Evolutionary conservation across 2,797 vertebrate species (phyloP).

Genomic region (Ataeniobius toweri): DNA sequence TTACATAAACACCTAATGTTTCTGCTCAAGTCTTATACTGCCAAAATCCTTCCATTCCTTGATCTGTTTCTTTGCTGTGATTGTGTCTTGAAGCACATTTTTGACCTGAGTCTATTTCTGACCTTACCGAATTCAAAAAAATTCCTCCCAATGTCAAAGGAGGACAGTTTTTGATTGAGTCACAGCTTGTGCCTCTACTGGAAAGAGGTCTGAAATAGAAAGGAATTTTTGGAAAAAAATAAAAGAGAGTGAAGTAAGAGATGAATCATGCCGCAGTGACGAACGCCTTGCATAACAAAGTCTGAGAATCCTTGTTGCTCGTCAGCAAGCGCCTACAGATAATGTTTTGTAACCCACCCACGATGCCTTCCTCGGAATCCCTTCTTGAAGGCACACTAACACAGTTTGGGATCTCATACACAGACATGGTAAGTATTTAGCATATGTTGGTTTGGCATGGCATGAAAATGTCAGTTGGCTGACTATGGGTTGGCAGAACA

Average conservation of each 20-base stretch:
- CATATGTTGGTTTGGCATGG: not conserved
- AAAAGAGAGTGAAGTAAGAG: constrained; percentile 37
- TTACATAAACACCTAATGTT: not conserved
- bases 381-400: constrained; percentile 46
- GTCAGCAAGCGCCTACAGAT: constrained; percentile 55
- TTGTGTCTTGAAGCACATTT: not conserved
- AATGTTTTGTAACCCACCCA: constrained; percentile 66
- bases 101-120: not conserved
- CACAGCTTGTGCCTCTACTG: not conserved
- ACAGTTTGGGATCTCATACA: constrained; percentile 38
- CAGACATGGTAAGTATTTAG: constrained; percentile 21
- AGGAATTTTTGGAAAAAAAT: constrained; percentile 16
- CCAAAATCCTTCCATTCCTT: not conserved
- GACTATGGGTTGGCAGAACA: not conserved
- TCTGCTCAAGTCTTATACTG: not conserved
- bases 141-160: not conserved
- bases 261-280: constrained; percentile 74
- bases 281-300: constrained; percentile 77
- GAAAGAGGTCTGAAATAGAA: constrained; percentile 14
- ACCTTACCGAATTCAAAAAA: not conserved
- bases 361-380: constrained; percentile 43
- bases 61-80: not conserved
- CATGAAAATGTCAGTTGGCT: not conserved
- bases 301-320: constrained; percentile 65
- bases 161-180: constrained; percentile 17